Conservation (phyloP, 1,140 invertebrate species). For the Drosophila rhopaloa region DNA sequence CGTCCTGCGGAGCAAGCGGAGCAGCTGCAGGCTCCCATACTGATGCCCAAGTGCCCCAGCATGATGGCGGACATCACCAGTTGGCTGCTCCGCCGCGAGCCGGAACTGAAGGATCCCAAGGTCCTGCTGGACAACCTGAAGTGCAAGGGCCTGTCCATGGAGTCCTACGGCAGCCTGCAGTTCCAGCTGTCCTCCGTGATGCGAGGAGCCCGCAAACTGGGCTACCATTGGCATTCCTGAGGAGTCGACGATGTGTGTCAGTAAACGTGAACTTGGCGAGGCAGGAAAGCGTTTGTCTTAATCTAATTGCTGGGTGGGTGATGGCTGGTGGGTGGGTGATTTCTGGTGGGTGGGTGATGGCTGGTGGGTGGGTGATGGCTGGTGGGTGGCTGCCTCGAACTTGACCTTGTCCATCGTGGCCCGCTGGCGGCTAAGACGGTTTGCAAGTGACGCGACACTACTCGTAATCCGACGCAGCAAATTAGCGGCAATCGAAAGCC, state of each 20-base stretch:
- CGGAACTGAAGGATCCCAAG: slow-evolving; percentile 79
- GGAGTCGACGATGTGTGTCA: slow-evolving; percentile 17
- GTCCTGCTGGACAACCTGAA: slow-evolving; percentile 71
- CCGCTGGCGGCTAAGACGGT: slow-evolving; percentile 28
- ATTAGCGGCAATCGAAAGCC: slow-evolving; percentile 61
- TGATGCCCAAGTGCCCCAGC: slow-evolving; percentile 68
- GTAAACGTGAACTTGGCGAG: slow-evolving; percentile 62
- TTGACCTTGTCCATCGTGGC: slow-evolving; percentile 62
- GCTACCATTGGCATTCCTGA: slow-evolving; percentile 70
- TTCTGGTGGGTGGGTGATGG: not conserved
- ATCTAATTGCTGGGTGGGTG: slow-evolving; percentile 64
- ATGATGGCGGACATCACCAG: slow-evolving; percentile 74
- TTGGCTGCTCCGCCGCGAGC: slow-evolving; percentile 74
- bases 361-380: not conserved
- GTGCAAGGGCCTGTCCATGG: slow-evolving; percentile 74
- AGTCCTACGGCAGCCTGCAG: slow-evolving; percentile 64
- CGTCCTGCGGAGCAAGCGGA: slow-evolving; percentile 19
- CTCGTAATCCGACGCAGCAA: slow-evolving; percentile 67
- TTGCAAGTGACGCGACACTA: slow-evolving; percentile 28
- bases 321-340: not conserved
- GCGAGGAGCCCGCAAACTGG: slow-evolving; percentile 62
- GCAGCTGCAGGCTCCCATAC: slow-evolving; percentile 60
- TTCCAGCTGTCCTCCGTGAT: slow-evolving; percentile 58
- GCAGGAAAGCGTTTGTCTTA: slow-evolving; percentile 62
- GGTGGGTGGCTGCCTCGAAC: slow-evolving; percentile 57